A percentile compares a stretch with the other conserved stretches of the same genome.
These are phyloP conservation scores for Quadriops clusia DNA, from an alignment of 2,888 invertebrate genomes.

Conservation along the genomic window DNA sequence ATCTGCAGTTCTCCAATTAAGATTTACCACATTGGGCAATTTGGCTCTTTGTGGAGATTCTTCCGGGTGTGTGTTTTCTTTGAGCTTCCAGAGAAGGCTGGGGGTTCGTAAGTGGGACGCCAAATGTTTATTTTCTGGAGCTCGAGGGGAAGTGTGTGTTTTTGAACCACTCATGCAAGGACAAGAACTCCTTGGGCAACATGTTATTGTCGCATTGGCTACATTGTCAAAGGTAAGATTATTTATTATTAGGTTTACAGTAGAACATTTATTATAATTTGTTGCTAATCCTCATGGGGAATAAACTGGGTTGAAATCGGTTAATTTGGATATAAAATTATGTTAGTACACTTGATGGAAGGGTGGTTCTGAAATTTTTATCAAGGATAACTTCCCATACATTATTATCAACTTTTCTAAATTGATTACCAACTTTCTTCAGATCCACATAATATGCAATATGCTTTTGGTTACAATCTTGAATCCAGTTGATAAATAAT, in stretches of 20 bases:
- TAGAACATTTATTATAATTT: constrained; percentile 3
- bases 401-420: no score
- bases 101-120: constrained; percentile 74
- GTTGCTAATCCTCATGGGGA: no score
- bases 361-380: no score
- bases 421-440: no score
- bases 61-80: constrained; percentile 87
- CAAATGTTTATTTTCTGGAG: constrained; percentile 90
- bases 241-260: neutral
- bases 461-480: no score
- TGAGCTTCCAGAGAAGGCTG: constrained; percentile 77
- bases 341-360: no score
- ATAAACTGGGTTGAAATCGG: no score
- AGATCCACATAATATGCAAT: no score
- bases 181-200: constrained; percentile 50
- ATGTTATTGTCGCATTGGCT: constrained; percentile 80
- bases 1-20: constrained; percentile 64
- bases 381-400: no score
- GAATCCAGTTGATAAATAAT: no score
- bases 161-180: constrained; percentile 51
- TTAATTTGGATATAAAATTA: no score
- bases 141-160: constrained; percentile 83
- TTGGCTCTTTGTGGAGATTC: constrained; percentile 71
- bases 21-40: constrained; percentile 37
- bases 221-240: constrained; percentile 86